These are phyloP conservation scores for Luscinia megarhynchos DNA, from an alignment of 2,797 vertebrate species.

Conservation along the genomic window DNA sequence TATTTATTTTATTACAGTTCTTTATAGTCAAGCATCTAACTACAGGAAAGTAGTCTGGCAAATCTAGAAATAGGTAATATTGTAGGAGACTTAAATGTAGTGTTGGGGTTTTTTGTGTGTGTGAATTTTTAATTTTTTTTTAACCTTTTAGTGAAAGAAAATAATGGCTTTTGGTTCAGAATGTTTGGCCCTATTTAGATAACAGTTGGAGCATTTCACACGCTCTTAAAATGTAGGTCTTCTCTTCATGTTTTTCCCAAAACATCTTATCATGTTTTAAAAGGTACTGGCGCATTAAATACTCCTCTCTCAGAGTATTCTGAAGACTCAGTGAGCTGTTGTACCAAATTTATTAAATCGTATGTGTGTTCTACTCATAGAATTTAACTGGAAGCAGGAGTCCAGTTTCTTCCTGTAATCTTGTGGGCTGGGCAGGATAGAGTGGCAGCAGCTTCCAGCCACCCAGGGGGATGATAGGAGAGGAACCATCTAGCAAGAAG, in stretches of 20 bases:
- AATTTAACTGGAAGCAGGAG: constrained; percentile 47
- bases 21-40: constrained; percentile 77
- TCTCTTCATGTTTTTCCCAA: constrained; percentile 55
- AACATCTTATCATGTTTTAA: constrained; percentile 62
- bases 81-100: constrained; percentile 61
- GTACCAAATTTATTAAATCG: constrained; percentile 65
- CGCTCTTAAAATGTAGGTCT: constrained; percentile 64
- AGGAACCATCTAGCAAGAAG: background rate
- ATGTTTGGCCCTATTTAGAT: constrained; percentile 66
- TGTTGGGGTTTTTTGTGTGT: background rate
- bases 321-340: constrained; percentile 73
- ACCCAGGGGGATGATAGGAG: background rate
- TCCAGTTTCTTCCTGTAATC: constrained; percentile 16
- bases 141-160: constrained; percentile 72
- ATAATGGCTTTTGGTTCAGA: constrained; percentile 65
- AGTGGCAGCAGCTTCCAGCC: background rate
- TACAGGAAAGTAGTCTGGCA: constrained; percentile 67
- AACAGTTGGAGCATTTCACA: constrained; percentile 34
- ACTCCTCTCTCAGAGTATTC: constrained; percentile 67
- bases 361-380: constrained; percentile 9
- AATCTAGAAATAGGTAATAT: constrained; percentile 72
- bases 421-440: background rate
- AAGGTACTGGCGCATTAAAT: constrained; percentile 51
- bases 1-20: constrained; percentile 81
- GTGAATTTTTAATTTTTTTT: constrained; percentile 27